Conservation (phyloP, 1,140 invertebrate species). For the Papilio xuthus region DNA sequence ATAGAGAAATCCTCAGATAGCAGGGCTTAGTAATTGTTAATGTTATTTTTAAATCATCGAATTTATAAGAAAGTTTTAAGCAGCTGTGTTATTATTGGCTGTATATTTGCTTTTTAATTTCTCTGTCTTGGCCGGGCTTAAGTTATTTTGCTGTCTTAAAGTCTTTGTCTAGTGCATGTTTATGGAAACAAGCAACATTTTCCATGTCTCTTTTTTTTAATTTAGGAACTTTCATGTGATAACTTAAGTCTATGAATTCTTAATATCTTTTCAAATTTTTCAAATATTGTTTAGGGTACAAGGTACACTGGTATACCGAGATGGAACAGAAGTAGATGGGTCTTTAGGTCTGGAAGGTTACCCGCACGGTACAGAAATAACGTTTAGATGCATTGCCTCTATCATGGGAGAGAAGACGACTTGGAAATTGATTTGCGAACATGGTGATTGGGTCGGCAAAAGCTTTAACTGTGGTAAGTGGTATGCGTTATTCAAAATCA, state of each 20-base stretch:
- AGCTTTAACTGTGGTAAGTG: constrained; percentile 85
- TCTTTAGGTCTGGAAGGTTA: constrained; percentile 80
- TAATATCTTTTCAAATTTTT: constrained; percentile 31
- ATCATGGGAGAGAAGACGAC: constrained; percentile 90
- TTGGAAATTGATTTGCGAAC: constrained; percentile 91
- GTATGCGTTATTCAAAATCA: too few species aligned
- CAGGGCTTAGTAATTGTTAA: constrained; percentile 72
- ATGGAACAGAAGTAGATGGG: constrained; percentile 81
- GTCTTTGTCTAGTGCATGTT: constrained; percentile 69
- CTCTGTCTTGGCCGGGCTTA: constrained; percentile 78
- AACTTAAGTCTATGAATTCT: background rate
- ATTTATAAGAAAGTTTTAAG: constrained; percentile 47
- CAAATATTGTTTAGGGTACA: constrained; percentile 80
- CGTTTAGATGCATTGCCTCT: constrained; percentile 90
- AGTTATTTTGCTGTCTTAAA: constrained; percentile 68
- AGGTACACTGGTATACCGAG: constrained; percentile 85
- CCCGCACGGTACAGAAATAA: constrained; percentile 90
- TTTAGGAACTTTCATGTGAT: constrained; percentile 34
- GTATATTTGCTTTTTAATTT: constrained; percentile 72
- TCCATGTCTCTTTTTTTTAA: constrained; percentile 22
- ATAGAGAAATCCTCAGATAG: constrained; percentile 71
- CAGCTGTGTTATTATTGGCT: constrained; percentile 62
- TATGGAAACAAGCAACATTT: constrained; percentile 33
- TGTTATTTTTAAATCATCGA: constrained; percentile 38
- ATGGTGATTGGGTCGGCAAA: constrained; percentile 91